phyloP scores from a whole-genome alignment of 2,888 invertebrate genomes.

The Limnephilus marmoratus region DNA sequence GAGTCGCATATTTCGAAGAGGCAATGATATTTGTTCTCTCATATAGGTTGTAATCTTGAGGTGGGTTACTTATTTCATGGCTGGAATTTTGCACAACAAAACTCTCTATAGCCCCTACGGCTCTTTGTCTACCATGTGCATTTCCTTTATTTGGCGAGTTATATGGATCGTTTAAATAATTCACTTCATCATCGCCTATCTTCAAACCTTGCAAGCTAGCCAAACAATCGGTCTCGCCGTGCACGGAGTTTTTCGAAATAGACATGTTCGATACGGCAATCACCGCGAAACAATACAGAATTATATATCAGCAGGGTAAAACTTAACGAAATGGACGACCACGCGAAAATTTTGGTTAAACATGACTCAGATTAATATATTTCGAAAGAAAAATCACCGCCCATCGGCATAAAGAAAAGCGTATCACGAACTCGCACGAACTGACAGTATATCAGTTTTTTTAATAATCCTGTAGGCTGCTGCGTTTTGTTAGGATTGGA shows the following conservation, averaged over 20 bases:
- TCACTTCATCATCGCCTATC: conserved; percentile 75
- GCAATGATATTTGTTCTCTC: conserved; percentile 87
- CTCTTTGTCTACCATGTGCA: conserved; percentile 75
- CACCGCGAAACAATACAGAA: conserved; percentile 7
- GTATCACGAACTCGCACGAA: conserved; percentile 30
- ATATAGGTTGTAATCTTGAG: conserved; percentile 76
- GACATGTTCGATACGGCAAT: conserved; percentile 50
- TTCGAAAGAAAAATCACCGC: conserved; percentile 48
- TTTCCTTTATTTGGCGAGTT: conserved; percentile 71
- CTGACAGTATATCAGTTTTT: conserved; percentile 29
- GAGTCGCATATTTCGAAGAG: conserved; percentile 87
- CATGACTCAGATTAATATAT: conserved; percentile 41
- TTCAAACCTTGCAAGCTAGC: conserved; percentile 77
- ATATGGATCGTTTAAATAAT: conserved; percentile 76
- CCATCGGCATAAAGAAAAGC: conserved; percentile 50
- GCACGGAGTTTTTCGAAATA: conserved; percentile 52
- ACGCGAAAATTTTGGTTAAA: background rate
- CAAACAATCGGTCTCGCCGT: conserved; percentile 72
- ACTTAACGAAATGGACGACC: background rate
- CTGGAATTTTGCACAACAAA: conserved; percentile 78
- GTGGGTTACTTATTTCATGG: conserved; percentile 68
- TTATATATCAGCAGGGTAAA: background rate
- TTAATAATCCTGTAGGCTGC: background rate
- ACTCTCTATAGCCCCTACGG: conserved; percentile 82
- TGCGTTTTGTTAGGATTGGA: background rate